Percentiles rank a stretch among this genome's conserved stretches.
Conservation (phyloP, 35 echinoderm and acorn worm species). For the Acanthaster planci region DNA sequence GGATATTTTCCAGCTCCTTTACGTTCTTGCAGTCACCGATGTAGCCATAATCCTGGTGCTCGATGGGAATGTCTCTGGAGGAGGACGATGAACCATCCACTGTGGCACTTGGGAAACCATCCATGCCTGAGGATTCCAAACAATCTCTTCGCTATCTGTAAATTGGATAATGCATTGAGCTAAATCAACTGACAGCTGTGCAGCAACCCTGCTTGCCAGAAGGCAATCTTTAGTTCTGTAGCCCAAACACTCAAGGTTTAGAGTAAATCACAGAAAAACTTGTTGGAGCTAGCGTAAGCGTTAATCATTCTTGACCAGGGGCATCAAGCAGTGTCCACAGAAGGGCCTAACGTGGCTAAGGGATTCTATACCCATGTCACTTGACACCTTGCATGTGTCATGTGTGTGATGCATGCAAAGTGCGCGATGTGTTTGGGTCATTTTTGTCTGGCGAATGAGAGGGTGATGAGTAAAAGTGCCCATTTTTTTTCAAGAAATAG, state of each 20-base stretch:
- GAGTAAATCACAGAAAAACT: not conserved
- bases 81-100: not conserved
- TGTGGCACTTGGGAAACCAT: not conserved
- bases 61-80: constrained; percentile 42
- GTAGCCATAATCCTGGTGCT: constrained; percentile 82
- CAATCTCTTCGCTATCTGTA: not conserved
- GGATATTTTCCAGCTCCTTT: constrained; percentile 86
- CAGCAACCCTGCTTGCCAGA: too few species aligned
- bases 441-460: too few species aligned
- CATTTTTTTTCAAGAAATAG: not conserved
- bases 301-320: too few species aligned
- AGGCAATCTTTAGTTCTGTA: not conserved
- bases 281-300: too few species aligned
- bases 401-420: too few species aligned
- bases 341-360: too few species aligned
- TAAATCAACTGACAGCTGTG: not conserved
- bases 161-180: not conserved
- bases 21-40: constrained; percentile 59
- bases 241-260: not conserved
- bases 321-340: too few species aligned
- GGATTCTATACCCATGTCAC: too few species aligned
- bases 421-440: too few species aligned
- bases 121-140: not conserved
- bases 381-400: too few species aligned
- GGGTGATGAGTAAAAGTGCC: too few species aligned